Base-by-base conservation (phyloP, 1,140 invertebrate genomes). In the Hormaphis cornu region DNA sequence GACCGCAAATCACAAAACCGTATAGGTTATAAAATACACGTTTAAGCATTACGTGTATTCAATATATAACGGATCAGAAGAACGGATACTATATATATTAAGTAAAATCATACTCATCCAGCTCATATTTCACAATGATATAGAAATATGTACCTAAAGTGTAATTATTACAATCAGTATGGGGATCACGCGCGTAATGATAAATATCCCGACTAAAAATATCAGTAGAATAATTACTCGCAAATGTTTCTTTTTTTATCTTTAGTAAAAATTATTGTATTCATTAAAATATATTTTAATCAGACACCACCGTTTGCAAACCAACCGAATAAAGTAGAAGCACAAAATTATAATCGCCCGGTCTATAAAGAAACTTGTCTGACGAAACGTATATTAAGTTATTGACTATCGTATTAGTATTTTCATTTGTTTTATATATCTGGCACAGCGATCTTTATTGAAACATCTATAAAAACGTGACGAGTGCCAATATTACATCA, bases 391-490 rank as follows among this genome's bases (percentile, higher is more conserved):
- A 2, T 56, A n/a, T 14, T n/a, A n/a, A n/a, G n/a, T n/a, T n/a
- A 56, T 10, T 37, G 16, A 56, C 37, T 37, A 56, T 56, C 20
- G 35, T 24, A 18, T 53, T 10, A 18, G n/a, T 42, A n/a, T 42
- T 42, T n/a, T 12, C 5, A 4, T 42, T 5, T 53, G n/a, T 53
- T 53, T 53, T 33, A 10, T 10, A 35, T 56, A 56, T 56, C 20
- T n/a, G n/a, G 6, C 6, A 4, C 16, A 37, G 16, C 20, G 20
- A 56, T 56, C 53, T 56, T 22, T 33, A 24, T 22, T 18, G 0
- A 56, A 37, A 56, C 53, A 56, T 56, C 30, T 37, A 56, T 37
- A 7, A 37, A 56, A 58, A 58, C 54, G 35, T 58, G 54, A 58
- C 8, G 33, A 58, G 20, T 40, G 54, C 33, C 33, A 40, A 58